Base-by-base conservation (phyloP, 2,888 invertebrate genomes). In the Andrena trimmerana region DNA sequence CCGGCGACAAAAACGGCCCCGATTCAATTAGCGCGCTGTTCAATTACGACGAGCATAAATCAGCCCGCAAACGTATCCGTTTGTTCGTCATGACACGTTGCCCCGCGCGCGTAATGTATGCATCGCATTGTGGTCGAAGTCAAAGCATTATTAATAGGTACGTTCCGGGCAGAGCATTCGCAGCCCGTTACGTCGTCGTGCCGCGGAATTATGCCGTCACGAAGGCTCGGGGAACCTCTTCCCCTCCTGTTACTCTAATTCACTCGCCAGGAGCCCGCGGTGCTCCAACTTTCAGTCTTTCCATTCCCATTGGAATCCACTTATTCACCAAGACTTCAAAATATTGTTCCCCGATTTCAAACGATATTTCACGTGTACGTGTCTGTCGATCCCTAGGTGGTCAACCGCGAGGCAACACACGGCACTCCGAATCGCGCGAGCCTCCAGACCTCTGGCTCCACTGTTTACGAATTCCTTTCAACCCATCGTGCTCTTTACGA, bases 71-170 rank as follows among this genome's bases (percentile, higher is more conserved):
- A 78, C 79, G 79, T 82, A 79, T 73, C 74, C 83, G 85, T 81
- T 81, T 80, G 65, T 75, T 80, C 85, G 59, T 33, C 81, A 62
- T 74, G 86, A 88, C 77, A 73, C 78, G 83, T 66, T 76, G 83
- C 83, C n/a, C 60, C 69, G 74, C 66, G 2, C 50, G 20, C 48
- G 69, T 83, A 87, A 88, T 88, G 68, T 83, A 83, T 85, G 86
- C 79, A 77, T 85, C 71, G 88, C 88, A 77, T 86, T 79, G 81
- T 88, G 85, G 74, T 74, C 79, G 71, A 83, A 88, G 86, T 83
- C 88, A 88, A 87, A 87, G 88, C 80, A 86, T 87, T 88, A 87
- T 87, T 88, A 88, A 88, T 87, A 86, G 76, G 86, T 72, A 16
- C 42, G 42, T 42, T 42, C 78, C 80, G 78, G 88, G 86, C 74